Conservation (phyloP, 2,888 invertebrate genomes). For the Lasioglossum villosulum region DNA sequence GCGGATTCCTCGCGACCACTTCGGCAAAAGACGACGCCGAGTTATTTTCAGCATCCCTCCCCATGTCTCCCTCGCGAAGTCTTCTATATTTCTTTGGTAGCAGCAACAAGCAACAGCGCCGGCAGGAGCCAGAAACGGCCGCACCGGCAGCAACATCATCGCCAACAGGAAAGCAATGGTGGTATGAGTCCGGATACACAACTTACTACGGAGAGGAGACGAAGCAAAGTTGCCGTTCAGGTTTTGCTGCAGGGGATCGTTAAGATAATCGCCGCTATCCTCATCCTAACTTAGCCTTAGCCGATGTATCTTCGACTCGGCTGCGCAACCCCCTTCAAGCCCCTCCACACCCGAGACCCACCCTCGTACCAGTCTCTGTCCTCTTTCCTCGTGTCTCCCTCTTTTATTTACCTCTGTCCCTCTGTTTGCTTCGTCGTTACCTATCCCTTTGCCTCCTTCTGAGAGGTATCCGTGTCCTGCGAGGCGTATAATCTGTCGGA, state of each 20-base stretch:
- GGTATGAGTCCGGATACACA: slow-evolving; percentile 34
- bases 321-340: slow-evolving; percentile 48
- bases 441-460: not conserved
- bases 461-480: not conserved
- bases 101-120: slow-evolving; percentile 53
- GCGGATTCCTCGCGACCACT: slow-evolving; percentile 23
- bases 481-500: not conserved
- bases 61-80: slow-evolving; percentile 44
- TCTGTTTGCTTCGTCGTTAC: slow-evolving; percentile 8
- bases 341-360: slow-evolving; percentile 11
- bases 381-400: not conserved
- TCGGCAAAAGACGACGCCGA: slow-evolving; percentile 35
- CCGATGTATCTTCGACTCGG: slow-evolving; percentile 68
- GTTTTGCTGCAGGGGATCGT: slow-evolving; percentile 84
- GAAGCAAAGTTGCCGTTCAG: slow-evolving; percentile 83
- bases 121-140: slow-evolving; percentile 55
- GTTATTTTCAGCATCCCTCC: slow-evolving; percentile 73
- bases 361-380: slow-evolving; percentile 6
- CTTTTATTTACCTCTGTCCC: slow-evolving; percentile 21
- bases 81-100: slow-evolving; percentile 65
- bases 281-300: slow-evolving; percentile 82
- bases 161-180: slow-evolving; percentile 49
- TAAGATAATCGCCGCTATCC: slow-evolving; percentile 84
- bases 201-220: slow-evolving; percentile 62
- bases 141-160: slow-evolving; percentile 58